Percentiles rank a stretch among this genome's conserved stretches.
These are phyloP conservation scores for Aurelia sp. DNA, from an alignment of 30 jellyfish, hydroid and myxozoan species.

Conservation along the genomic window DNA sequence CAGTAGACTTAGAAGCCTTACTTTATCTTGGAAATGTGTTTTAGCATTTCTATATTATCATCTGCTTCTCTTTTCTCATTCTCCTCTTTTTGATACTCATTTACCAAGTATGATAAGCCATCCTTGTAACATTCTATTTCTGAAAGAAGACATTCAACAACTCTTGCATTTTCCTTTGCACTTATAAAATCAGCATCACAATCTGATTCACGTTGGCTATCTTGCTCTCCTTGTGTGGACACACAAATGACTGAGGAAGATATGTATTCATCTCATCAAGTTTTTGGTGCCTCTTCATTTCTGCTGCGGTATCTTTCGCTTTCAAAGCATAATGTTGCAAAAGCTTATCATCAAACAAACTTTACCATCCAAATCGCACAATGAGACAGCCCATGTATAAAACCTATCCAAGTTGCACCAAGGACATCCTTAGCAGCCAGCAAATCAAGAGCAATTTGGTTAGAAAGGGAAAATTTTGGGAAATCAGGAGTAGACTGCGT, in stretches of 20 bases:
- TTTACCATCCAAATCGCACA: neutral
- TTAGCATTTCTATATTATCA: too few species aligned
- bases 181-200: neutral
- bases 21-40: too few species aligned
- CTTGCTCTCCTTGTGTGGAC: neutral
- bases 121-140: neutral
- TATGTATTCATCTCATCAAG: neutral
- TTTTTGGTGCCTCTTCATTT: slow-evolving; percentile 1
- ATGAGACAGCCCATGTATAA: neutral
- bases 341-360: neutral
- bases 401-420: neutral
- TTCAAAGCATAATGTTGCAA: neutral
- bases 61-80: too few species aligned
- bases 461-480: neutral
- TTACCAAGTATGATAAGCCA: neutral
- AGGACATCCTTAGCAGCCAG: neutral
- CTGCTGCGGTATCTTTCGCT: neutral
- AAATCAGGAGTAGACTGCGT: neutral
- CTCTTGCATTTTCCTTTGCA: neutral
- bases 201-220: neutral
- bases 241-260: neutral
- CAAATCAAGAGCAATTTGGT: neutral
- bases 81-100: too few species aligned
- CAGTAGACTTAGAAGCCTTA: too few species aligned
- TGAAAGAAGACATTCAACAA: neutral